A percentile compares a stretch with the other conserved stretches of the same genome.
phyloP scores from a whole-genome alignment of 2,113 vertebrate species.

The Tylochromis polylepis region DNA sequence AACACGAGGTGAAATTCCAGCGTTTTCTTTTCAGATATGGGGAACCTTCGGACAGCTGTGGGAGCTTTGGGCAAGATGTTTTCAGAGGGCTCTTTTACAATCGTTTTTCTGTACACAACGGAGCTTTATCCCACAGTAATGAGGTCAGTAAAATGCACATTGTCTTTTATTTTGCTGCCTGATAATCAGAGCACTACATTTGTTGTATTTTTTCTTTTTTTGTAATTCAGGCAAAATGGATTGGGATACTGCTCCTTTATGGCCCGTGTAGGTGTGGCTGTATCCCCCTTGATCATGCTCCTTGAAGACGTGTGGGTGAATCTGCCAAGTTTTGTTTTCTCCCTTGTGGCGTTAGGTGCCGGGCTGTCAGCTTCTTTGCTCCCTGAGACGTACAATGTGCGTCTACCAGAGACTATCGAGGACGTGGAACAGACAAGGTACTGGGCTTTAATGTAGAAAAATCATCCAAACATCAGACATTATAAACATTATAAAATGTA shows the following conservation, averaged over 20 bases:
- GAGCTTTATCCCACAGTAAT: conserved; percentile 56
- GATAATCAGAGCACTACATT: background rate
- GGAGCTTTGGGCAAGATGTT: conserved; percentile 52
- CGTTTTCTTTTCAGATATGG: conserved; percentile 18
- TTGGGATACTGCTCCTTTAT: conserved; percentile 35
- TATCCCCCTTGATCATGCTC: conserved; percentile 31
- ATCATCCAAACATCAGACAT: background rate
- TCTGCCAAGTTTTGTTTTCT: conserved; percentile 18
- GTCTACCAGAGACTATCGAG: conserved; percentile 78
- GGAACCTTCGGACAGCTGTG: background rate
- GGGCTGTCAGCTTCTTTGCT: conserved; percentile 6
- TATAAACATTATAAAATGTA: background rate
- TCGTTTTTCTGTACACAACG: conserved; percentile 37
- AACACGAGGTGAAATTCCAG: background rate
- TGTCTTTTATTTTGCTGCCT: background rate
- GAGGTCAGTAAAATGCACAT: conserved; percentile 14
- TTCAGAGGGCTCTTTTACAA: conserved; percentile 32
- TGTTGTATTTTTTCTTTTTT: background rate
- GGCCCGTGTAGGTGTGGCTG: conserved; percentile 21
- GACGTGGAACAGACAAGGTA: conserved; percentile 75
- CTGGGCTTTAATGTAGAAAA: background rate
- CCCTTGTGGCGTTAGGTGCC: background rate
- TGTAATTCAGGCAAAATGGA: conserved; percentile 41
- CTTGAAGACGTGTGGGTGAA: conserved; percentile 35
- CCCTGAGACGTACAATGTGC: conserved; percentile 54